These are phyloP conservation scores for Vireo griseus DNA, from an alignment of 2,797 vertebrate species.

Conservation along the genomic window DNA sequence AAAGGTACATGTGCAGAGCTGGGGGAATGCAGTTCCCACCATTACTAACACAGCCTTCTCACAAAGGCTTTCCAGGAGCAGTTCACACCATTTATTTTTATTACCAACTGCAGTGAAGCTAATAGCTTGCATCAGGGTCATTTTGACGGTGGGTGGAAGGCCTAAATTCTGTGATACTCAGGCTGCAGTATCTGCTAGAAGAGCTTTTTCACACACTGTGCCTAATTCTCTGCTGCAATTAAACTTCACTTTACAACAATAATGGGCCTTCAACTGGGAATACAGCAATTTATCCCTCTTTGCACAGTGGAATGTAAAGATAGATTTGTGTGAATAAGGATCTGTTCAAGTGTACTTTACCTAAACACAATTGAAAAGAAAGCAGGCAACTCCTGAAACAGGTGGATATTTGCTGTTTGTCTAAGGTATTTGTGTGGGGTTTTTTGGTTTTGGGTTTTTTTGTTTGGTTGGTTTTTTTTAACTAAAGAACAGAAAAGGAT, in stretches of 20 bases:
- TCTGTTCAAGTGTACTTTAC: not conserved
- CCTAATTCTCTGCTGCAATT: not conserved
- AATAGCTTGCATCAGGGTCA: not conserved
- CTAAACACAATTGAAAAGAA: not conserved
- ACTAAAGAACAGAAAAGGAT: not conserved
- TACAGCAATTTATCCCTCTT: not conserved
- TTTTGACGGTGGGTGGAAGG: not conserved
- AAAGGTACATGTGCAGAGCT: not conserved
- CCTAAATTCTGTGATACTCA: not conserved
- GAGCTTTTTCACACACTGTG: not conserved
- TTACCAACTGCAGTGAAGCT: not conserved
- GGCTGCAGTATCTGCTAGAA: not conserved
- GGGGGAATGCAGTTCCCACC: not conserved
- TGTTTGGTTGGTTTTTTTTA: not conserved
- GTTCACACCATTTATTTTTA: constrained; percentile 19
- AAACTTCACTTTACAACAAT: not conserved
- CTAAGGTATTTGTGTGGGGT: not conserved
- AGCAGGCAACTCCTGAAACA: not conserved
- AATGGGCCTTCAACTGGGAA: not conserved
- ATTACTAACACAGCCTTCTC: not conserved
- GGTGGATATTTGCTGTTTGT: not conserved
- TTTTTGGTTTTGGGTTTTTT: not conserved
- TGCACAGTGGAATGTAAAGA: not conserved
- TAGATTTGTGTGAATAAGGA: not conserved
- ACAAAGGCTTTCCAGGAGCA: not conserved